phyloP scores from a whole-genome alignment of 1,140 invertebrate genomes.

The Agrypnia vestita region DNA sequence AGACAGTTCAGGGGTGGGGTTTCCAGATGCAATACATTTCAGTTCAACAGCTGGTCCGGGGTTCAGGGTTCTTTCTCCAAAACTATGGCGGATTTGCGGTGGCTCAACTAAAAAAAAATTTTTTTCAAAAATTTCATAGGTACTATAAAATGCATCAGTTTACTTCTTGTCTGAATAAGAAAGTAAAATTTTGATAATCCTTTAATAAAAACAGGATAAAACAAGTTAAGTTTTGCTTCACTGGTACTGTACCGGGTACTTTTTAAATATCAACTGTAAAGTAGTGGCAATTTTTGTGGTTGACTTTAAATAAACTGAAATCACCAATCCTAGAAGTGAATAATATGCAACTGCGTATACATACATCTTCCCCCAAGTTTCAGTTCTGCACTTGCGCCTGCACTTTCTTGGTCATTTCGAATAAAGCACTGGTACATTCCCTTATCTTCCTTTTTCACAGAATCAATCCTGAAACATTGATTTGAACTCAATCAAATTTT shows the following conservation, averaged over 20 bases:
- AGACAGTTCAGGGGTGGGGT: conserved; percentile 94
- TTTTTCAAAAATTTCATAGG: neutral
- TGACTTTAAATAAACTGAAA: no score
- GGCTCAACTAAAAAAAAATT: conserved; percentile 80
- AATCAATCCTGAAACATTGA: conserved; percentile 80
- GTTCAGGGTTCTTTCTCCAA: conserved; percentile 89
- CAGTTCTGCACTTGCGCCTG: conserved; percentile 92
- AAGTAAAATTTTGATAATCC: neutral
- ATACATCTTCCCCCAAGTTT: conserved; percentile 93
- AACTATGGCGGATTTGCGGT: conserved; percentile 89
- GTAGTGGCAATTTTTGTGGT: no score
- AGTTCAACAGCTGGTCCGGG: conserved; percentile 89
- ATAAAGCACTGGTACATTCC: conserved; percentile 99
- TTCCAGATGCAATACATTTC: conserved; percentile 83
- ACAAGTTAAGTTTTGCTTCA: no score
- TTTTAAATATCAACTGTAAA: no score
- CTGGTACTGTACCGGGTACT: no score
- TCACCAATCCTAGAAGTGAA: neutral
- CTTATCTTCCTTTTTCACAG: conserved; percentile 94
- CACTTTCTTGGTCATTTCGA: conserved; percentile 93
- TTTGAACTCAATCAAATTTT: neutral
- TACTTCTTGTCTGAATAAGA: neutral
- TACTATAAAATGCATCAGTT: conserved; percentile 1
- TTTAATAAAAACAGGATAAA: no score
- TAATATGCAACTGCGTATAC: conserved; percentile 58